Evolutionary conservation across 2,888 invertebrate genomes (phyloP).

Genomic region (Macrophya alboannulata): DNA sequence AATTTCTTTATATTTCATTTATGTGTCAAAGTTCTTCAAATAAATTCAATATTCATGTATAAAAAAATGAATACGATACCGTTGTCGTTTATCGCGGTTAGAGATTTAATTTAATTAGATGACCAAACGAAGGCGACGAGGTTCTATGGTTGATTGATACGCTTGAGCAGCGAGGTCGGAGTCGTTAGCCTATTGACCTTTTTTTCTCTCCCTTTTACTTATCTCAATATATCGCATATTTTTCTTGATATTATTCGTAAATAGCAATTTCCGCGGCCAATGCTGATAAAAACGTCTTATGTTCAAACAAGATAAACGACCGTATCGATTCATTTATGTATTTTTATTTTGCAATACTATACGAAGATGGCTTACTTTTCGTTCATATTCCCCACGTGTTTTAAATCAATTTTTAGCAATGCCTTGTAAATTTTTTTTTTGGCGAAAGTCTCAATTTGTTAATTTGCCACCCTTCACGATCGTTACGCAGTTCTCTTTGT

Average conservation of each 20-base stretch:
- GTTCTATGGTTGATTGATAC: neutral
- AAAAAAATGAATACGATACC: neutral
- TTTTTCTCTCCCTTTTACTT: neutral
- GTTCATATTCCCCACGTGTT: neutral
- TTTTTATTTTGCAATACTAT: neutral
- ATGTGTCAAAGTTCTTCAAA: neutral
- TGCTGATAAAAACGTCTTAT: neutral
- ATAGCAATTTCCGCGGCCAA: neutral
- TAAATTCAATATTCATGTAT: neutral
- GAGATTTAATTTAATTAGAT: slow-evolving; percentile 22
- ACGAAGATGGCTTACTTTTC: neutral
- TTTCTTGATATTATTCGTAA: neutral
- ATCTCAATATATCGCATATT: neutral
- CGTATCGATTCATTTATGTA: neutral
- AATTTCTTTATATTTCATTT: neutral
- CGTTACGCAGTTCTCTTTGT: neutral
- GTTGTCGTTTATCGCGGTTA: neutral
- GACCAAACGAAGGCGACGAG: neutral
- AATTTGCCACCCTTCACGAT: neutral
- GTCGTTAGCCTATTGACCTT: slow-evolving; percentile 22
- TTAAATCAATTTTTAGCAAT: neutral
- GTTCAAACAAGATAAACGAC: neutral
- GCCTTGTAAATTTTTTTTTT: neutral
- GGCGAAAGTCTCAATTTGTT: neutral
- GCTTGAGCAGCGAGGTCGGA: slow-evolving; percentile 3